Conservation (phyloP, 1,140 invertebrate species). For the Ridgeia piscesae region DNA sequence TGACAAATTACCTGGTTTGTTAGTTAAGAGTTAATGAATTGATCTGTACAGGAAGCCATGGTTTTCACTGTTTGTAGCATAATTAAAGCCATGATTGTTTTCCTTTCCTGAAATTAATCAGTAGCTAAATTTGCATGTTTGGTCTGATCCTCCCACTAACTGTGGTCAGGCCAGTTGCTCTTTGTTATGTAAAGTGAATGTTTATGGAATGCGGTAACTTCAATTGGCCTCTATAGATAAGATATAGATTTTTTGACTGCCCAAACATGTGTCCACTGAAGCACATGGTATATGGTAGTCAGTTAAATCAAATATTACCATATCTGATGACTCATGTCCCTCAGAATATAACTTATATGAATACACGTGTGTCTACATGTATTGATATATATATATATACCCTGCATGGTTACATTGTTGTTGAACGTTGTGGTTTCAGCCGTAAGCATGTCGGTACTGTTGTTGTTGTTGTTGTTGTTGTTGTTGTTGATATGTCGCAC, state of each 20-base stretch:
- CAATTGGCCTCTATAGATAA: background rate
- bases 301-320: background rate
- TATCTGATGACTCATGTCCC: background rate
- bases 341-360: background rate
- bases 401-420: background rate
- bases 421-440: background rate
- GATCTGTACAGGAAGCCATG: background rate
- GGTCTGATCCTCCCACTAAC: background rate
- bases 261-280: background rate
- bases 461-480: too few relatives aligned
- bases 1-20: background rate
- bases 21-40: background rate
- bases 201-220: background rate
- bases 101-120: background rate
- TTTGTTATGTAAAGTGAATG: background rate
- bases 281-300: background rate
- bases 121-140: background rate
- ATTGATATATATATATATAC: background rate
- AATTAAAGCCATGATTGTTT: background rate
- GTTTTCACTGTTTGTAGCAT: background rate
- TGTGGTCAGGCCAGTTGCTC: background rate
- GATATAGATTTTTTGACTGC: background rate
- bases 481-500: background rate
- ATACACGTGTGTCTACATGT: background rate
- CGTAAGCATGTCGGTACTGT: background rate